Evolutionary conservation across 2,888 invertebrate species (phyloP).

Genomic region (Trissonchulus sp.): DNA sequence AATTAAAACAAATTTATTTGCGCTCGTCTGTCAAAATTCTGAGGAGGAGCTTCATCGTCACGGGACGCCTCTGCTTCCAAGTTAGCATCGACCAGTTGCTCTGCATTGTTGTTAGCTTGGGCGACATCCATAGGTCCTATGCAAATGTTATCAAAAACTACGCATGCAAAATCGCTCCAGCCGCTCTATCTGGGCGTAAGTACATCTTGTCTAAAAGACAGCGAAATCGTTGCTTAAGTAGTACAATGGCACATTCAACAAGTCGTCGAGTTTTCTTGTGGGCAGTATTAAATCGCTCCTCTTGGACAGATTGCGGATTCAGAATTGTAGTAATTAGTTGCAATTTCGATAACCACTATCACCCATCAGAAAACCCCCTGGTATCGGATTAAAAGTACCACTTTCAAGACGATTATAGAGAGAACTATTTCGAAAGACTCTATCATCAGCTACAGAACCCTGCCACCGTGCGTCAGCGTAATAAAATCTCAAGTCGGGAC

Average conservation of each 20-base stretch:
- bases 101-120: no score
- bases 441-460: not conserved
- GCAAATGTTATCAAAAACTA: not conserved
- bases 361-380: slow-evolving; percentile 1
- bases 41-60: no score
- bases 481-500: slow-evolving; percentile 1
- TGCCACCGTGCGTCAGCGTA: slow-evolving; percentile 2
- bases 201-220: slow-evolving; percentile 1
- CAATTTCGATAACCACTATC: not conserved
- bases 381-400: not conserved
- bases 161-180: not conserved
- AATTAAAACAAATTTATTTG: no score
- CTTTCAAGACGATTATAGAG: not conserved
- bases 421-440: slow-evolving; percentile 10
- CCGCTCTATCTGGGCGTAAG: not conserved
- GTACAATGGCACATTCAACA: slow-evolving; percentile 4
- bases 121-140: not conserved
- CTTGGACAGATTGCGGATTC: not conserved
- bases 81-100: not conserved
- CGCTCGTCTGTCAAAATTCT: no score
- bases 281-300: not conserved
- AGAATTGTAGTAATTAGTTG: not conserved
- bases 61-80: not conserved
- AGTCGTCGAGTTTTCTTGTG: not conserved
- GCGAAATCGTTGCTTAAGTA: slow-evolving; percentile 22